Conservation (phyloP, 2,113 vertebrate genomes). For the Tetrax tetrax region DNA sequence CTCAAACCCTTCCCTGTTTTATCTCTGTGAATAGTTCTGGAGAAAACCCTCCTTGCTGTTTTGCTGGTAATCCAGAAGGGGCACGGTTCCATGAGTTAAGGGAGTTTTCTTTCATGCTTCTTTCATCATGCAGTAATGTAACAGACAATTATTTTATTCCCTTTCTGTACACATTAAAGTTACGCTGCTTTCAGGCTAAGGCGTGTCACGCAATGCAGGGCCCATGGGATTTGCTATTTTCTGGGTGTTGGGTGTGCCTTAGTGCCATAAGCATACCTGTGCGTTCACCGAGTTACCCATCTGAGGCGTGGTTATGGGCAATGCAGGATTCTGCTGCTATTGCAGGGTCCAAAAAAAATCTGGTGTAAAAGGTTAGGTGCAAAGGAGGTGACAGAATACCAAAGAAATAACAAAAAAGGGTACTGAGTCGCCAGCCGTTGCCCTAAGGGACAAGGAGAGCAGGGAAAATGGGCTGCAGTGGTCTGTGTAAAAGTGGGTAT, state of each 20-base stretch:
- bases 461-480: background rate
- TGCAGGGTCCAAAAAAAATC: background rate
- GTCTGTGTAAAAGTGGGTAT: background rate
- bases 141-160: background rate
- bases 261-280: background rate
- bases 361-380: background rate
- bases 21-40: background rate
- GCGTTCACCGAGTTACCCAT: background rate
- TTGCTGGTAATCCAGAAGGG: background rate
- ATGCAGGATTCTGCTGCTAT: background rate
- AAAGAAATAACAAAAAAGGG: background rate
- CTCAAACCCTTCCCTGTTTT: background rate
- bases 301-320: background rate
- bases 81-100: background rate
- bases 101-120: background rate
- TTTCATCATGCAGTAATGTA: background rate
- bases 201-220: background rate
- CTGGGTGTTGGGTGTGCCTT: background rate
- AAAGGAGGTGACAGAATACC: background rate
- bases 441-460: background rate
- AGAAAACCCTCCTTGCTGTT: conserved; percentile 10
- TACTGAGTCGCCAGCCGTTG: background rate
- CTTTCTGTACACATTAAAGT: background rate
- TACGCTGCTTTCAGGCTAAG: background rate
- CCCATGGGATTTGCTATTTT: background rate